Conservation (phyloP, 2,888 invertebrate genomes). For the Caenorhabditis becei region DNA sequence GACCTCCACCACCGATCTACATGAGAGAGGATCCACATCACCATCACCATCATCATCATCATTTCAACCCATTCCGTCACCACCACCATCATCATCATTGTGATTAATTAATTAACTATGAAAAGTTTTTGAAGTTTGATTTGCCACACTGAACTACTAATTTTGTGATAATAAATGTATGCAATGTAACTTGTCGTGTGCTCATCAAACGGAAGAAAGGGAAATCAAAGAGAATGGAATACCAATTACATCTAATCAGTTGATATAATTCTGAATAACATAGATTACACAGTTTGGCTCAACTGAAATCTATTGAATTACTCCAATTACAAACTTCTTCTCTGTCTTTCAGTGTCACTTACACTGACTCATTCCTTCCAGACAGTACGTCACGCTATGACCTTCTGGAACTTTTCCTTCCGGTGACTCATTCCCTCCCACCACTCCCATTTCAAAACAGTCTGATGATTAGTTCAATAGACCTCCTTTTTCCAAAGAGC, state of each 20-base stretch:
- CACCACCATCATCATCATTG: background rate
- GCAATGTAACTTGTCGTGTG: too few species aligned
- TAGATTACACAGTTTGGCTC: too few species aligned
- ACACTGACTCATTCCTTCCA: constrained; percentile 6
- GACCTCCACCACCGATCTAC: background rate
- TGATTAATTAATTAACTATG: background rate
- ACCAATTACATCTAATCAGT: too few species aligned
- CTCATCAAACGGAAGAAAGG: too few species aligned
- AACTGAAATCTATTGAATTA: too few species aligned
- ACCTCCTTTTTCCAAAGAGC: background rate
- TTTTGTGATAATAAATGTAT: background rate
- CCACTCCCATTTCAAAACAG: constrained; percentile 17
- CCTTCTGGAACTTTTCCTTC: background rate
- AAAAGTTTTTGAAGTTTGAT: background rate
- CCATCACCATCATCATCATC: constrained; percentile 10
- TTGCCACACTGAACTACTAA: background rate
- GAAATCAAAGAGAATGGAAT: too few species aligned
- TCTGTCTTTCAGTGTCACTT: too few species aligned
- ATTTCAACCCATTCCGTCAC: constrained; percentile 9
- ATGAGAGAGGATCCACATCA: constrained; percentile 7
- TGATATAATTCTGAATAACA: too few species aligned
- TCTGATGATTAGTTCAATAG: constrained; percentile 2
- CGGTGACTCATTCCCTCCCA: constrained; percentile 2
- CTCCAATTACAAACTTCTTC: too few species aligned
- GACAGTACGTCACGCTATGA: background rate